A percentile compares a stretch with the other conserved stretches of the same genome.
Evolutionary conservation across 2,888 invertebrate species (phyloP).

Genomic region (Coleophora flavipennella): DNA sequence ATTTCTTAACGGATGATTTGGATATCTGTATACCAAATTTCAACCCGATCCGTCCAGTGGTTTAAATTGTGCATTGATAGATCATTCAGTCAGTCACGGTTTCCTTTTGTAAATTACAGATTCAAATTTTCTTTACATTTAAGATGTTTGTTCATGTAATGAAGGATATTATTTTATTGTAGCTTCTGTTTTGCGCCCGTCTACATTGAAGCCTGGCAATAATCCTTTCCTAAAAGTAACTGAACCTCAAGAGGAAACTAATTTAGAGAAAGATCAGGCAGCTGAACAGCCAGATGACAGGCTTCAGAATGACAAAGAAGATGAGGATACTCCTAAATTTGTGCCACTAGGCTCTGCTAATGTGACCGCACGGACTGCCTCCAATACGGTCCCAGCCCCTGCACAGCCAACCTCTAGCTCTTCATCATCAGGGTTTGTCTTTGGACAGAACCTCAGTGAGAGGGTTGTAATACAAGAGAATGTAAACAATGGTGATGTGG

Average conservation of each 20-base stretch:
- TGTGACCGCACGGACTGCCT: conserved; percentile 32
- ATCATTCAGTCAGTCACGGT: too few species aligned
- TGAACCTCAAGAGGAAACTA: conserved; percentile 30
- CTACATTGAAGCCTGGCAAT: conserved; percentile 49
- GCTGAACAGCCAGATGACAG: conserved; percentile 32
- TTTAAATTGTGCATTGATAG: too few species aligned
- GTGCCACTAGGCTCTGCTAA: conserved; percentile 56
- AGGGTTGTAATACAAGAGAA: conserved; percentile 79
- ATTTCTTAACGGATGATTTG: too few species aligned
- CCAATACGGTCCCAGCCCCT: conserved; percentile 67
- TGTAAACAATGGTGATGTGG: conserved; percentile 62
- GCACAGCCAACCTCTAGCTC: conserved; percentile 41
- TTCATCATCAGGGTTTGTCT: conserved; percentile 82
- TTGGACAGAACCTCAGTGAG: conserved; percentile 92
- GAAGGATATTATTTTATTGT: conserved; percentile 13
- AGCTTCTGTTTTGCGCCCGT: conserved; percentile 59
- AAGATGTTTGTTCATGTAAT: too few species aligned
- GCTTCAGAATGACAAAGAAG: conserved; percentile 37
- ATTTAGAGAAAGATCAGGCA: conserved; percentile 23
- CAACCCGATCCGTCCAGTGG: too few species aligned
- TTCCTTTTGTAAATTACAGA: too few species aligned
- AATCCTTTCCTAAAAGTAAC: conserved; percentile 54
- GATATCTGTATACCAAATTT: too few species aligned
- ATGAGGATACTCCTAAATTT: conserved; percentile 54
- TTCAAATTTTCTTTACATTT: too few species aligned